A percentile compares a stretch with the other conserved stretches of the same genome.
These are phyloP conservation scores for Danio tinwini DNA, from an alignment of 2,797 vertebrate species.

Conservation along the genomic window DNA sequence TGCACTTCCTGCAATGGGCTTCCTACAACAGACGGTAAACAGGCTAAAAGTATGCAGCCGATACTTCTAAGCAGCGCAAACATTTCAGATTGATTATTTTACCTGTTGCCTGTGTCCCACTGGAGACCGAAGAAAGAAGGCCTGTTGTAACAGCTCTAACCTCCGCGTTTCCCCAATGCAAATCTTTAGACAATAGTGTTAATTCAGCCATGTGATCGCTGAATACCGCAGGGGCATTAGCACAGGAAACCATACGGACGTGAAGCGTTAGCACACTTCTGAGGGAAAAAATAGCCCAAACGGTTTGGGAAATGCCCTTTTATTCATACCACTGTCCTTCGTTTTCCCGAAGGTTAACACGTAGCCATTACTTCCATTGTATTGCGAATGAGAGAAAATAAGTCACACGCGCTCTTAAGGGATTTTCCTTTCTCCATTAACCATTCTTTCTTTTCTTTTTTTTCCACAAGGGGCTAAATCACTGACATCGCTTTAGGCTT, in stretches of 20 bases:
- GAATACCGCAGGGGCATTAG: constrained; percentile 32
- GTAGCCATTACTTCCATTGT: constrained; percentile 53
- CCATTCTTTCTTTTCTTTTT: constrained; percentile 40
- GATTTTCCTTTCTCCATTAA: constrained; percentile 59
- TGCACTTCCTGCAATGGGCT: constrained; percentile 82
- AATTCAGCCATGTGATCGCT: constrained; percentile 45
- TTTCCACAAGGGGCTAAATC: constrained; percentile 47
- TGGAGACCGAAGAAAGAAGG: constrained; percentile 42
- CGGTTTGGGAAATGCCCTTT: constrained; percentile 50
- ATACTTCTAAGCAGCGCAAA: constrained; percentile 72
- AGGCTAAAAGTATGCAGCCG: constrained; percentile 74
- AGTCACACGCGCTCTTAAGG: constrained; percentile 53
- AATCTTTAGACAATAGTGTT: constrained; percentile 40
- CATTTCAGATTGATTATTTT: constrained; percentile 79
- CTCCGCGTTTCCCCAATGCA: constrained; percentile 35
- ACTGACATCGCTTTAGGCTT: constrained; percentile 59
- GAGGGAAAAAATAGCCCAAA: constrained; percentile 21
- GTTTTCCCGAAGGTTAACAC: constrained; percentile 53
- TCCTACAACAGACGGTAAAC: constrained; percentile 80
- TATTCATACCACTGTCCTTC: constrained; percentile 53
- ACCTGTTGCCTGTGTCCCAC: constrained; percentile 53
- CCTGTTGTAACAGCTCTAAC: constrained; percentile 15
- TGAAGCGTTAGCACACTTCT: constrained; percentile 37
- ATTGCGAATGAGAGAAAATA: constrained; percentile 58
- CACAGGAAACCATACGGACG: constrained; percentile 45